These are phyloP conservation scores for Clarias laeviceps DNA, from an alignment of 2,797 vertebrate species.

Conservation along the genomic window DNA sequence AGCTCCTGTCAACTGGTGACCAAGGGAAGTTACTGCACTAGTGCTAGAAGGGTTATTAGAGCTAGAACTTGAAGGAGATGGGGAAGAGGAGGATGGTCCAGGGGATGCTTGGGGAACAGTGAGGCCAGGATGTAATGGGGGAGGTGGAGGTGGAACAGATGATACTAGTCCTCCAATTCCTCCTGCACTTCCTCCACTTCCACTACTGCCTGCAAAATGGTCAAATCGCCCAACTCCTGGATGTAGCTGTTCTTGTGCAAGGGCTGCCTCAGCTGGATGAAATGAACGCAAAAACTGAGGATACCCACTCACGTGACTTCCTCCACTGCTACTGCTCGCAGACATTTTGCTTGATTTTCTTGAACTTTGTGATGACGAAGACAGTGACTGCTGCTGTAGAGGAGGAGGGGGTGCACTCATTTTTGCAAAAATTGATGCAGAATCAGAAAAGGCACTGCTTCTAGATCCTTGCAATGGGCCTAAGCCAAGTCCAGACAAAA, in stretches of 20 bases:
- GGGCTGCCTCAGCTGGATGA: conserved; percentile 81
- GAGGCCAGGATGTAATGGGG: conserved; percentile 80
- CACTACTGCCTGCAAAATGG: conserved; percentile 79
- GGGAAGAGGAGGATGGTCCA: conserved; percentile 79
- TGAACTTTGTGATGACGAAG: conserved; percentile 79
- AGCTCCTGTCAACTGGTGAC: conserved; percentile 81
- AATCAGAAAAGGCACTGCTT: conserved; percentile 85
- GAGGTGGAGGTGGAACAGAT: conserved; percentile 81
- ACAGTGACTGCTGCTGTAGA: conserved; percentile 79
- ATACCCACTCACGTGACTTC: conserved; percentile 79
- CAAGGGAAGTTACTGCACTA: conserved; percentile 79
- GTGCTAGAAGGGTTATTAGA: conserved; percentile 82
- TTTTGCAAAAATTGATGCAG: conserved; percentile 84
- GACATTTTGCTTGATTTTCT: conserved; percentile 84
- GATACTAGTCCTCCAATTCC: conserved; percentile 81
- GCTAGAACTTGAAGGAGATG: conserved; percentile 79
- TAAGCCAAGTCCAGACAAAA: conserved; percentile 84
- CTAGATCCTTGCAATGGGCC: conserved; percentile 82
- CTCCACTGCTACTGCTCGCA: conserved; percentile 70
- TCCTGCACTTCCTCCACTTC: conserved; percentile 76
- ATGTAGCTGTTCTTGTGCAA: conserved; percentile 82
- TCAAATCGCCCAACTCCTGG: conserved; percentile 81
- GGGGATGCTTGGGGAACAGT: conserved; percentile 80
- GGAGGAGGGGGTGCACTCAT: conserved; percentile 85
- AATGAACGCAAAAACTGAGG: conserved; percentile 85